These are phyloP conservation scores for Pachypeltis micranthus DNA, from an alignment of 1,140 invertebrate genomes.

Conservation along the genomic window DNA sequence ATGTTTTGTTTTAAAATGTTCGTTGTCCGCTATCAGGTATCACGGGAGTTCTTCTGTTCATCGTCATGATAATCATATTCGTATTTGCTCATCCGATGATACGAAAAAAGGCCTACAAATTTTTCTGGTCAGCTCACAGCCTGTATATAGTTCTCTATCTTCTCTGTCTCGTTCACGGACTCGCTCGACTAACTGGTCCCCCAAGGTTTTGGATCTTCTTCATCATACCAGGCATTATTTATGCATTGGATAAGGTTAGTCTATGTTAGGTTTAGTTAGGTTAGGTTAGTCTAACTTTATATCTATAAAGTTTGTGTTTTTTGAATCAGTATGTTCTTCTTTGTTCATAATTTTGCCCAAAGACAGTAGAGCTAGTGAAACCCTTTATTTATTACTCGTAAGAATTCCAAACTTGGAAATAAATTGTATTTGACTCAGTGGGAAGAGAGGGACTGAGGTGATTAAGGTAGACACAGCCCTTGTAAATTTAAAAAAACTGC, in stretches of 20 bases:
- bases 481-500: too few relatives aligned
- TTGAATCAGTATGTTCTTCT: too few relatives aligned
- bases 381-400: too few relatives aligned
- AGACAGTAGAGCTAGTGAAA: too few relatives aligned
- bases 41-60: conserved; percentile 86
- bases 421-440: too few relatives aligned
- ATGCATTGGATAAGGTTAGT: conserved; percentile 85
- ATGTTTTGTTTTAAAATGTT: conserved; percentile 12
- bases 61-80: conserved; percentile 91
- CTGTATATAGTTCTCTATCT: conserved; percentile 85
- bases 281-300: too few relatives aligned
- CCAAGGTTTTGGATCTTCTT: conserved; percentile 95
- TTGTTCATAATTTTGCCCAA: too few relatives aligned
- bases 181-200: conserved; percentile 85
- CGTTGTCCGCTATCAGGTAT: conserved; percentile 56
- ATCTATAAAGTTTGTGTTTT: conserved; percentile 9
- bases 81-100: conserved; percentile 93
- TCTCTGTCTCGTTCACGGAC: conserved; percentile 81
- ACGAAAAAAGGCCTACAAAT: conserved; percentile 85
- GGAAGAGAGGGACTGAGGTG: too few relatives aligned
- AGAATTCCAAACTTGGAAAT: too few relatives aligned
- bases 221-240: conserved; percentile 79
- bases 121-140: conserved; percentile 95
- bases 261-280: too few relatives aligned
- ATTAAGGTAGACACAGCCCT: too few relatives aligned